Percentiles rank a stretch among this genome's conserved stretches.
Evolutionary conservation across 1,140 invertebrate species (phyloP).

Genomic region (Melipona quadrifasciata): DNA sequence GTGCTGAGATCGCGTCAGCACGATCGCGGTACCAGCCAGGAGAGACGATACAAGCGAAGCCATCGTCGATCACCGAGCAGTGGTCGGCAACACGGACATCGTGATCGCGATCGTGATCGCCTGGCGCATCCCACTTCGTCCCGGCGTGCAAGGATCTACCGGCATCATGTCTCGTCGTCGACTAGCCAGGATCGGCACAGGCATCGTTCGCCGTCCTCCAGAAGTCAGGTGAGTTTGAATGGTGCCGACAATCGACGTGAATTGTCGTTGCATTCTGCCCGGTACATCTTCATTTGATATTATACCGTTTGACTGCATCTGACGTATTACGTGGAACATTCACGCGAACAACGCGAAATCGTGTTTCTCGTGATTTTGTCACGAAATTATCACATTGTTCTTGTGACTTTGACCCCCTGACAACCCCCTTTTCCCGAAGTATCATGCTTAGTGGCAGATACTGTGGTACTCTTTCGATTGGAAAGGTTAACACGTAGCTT

Average conservation of each 20-base stretch:
- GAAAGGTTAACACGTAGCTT: neutral
- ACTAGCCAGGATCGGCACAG: constrained; percentile 74
- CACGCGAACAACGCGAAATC: neutral
- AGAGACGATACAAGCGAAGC: constrained; percentile 85
- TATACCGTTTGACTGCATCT: neutral
- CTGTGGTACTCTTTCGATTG: constrained; percentile 41
- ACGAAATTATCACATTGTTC: no score
- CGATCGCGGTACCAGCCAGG: constrained; percentile 84
- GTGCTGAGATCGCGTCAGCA: constrained; percentile 84
- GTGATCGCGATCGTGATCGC: constrained; percentile 81
- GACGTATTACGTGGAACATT: neutral
- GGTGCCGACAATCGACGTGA: constrained; percentile 16
- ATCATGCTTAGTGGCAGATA: constrained; percentile 27
- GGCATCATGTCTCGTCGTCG: constrained; percentile 75
- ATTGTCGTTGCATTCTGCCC: constrained; percentile 13
- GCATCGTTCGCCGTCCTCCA: constrained; percentile 73
- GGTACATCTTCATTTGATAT: neutral
- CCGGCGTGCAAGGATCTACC: constrained; percentile 77
- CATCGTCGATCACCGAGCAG: constrained; percentile 84
- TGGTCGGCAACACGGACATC: constrained; percentile 80
- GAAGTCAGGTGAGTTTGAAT: constrained; percentile 78
- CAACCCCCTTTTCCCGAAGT: neutral
- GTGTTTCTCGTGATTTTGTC: neutral
- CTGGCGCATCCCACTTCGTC: constrained; percentile 80
- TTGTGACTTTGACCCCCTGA: neutral